Evolutionary conservation across 2,888 invertebrate genomes (phyloP), one percentile per base, ranked within the genome.

Genomic region (Mycalesis mineus): DNA sequence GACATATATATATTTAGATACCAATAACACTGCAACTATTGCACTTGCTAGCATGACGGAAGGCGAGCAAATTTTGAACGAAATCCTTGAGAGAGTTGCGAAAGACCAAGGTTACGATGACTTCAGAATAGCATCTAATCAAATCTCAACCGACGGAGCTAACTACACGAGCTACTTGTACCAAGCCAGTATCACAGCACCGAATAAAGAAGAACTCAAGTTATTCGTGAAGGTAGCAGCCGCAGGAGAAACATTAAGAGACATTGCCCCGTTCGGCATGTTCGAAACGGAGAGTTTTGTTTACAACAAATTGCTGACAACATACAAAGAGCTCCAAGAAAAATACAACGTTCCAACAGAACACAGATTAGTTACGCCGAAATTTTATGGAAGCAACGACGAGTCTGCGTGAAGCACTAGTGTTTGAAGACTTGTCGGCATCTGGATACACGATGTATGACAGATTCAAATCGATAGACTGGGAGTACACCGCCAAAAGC

Each of bases 121-220:
- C 14, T 61, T 63, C 41, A 50, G 67, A 13, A 53, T 77, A 6
- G 57, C 65, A 33, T 33, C 77, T 1, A 68, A 66, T 8, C 65
- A 72, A 5, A 64, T 74, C 11, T 68, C 68, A 8, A 74, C 67
- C 3, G 75, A 65, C 1, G 82, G 82, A 0, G 79, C 75, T 0
- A 80, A 80, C 60, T 80, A 74, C 62, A 73, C 76, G 1, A 75
- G 79, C 3, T 63, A 61, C 8, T 58, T 80, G 0, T 74, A 66
- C 52, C 58, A 65, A n/a, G 71, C 67, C 4, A 71, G 63, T 9
- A 55, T 81, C 40, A 64, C 65, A 3, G 68, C 65, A 9, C 57
- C 62, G 3, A 61, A 63, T 13, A 68, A 68, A 50, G 65, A 67
- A 6, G 68, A 66, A 6, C 14, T 67, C 2, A 60, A 63, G n/a